phyloP scores from a whole-genome alignment of 2,888 invertebrate genomes.

The Drosophila borborema region DNA sequence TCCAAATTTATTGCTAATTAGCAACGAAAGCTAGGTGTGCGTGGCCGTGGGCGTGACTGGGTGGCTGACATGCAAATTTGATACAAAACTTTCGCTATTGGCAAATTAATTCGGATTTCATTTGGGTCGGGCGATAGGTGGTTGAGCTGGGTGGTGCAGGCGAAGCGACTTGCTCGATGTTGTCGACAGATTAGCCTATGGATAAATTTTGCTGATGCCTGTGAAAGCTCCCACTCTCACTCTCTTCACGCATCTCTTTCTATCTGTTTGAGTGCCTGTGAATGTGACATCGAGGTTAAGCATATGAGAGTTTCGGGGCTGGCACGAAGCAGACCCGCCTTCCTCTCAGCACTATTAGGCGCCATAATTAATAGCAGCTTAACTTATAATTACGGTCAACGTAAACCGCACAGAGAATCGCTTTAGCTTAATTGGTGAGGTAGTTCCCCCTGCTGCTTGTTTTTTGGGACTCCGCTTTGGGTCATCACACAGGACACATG shows the following conservation, averaged over 20 bases:
- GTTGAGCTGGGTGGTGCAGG: slow-evolving; percentile 1
- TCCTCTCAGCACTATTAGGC: slow-evolving; percentile 54
- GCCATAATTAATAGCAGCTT: slow-evolving; percentile 82
- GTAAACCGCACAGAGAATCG: slow-evolving; percentile 73
- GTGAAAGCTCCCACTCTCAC: slow-evolving; percentile 20
- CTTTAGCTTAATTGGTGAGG: slow-evolving; percentile 81
- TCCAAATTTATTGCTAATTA: slow-evolving; percentile 78
- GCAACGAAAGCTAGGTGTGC: slow-evolving; percentile 29
- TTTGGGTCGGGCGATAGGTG: slow-evolving; percentile 53
- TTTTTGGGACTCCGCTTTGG: slow-evolving; percentile 17
- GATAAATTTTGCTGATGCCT: slow-evolving; percentile 68
- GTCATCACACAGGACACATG: slow-evolving; percentile 24
- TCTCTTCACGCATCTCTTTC: neutral
- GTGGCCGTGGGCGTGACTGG: slow-evolving; percentile 1
- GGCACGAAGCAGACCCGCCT: slow-evolving; percentile 2
- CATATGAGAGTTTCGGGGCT: slow-evolving; percentile 41
- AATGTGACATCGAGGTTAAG: slow-evolving; percentile 46
- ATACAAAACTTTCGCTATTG: slow-evolving; percentile 71
- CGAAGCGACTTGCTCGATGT: slow-evolving; percentile 26
- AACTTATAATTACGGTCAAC: slow-evolving; percentile 82
- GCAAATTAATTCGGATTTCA: slow-evolving; percentile 78
- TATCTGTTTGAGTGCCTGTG: slow-evolving; percentile 2
- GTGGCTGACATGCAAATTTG: slow-evolving; percentile 69
- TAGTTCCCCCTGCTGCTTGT: slow-evolving; percentile 33
- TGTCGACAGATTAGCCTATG: slow-evolving; percentile 67